Conservation (phyloP, 2,113 vertebrate genomes). For the Scytalopus superciliaris region DNA sequence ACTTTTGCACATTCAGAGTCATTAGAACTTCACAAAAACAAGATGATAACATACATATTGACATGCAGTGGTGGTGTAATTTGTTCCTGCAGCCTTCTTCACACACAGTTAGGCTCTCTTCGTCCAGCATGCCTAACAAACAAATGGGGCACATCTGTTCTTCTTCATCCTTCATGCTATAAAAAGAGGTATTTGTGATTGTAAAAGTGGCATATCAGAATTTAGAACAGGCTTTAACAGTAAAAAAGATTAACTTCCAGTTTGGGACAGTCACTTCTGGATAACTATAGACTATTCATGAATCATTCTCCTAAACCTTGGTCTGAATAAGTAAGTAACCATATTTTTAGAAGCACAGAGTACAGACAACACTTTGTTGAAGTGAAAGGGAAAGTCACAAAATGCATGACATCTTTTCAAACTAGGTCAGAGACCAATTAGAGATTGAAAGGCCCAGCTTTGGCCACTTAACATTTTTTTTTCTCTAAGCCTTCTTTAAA, state of each 20-base stretch:
- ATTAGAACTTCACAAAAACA: not conserved
- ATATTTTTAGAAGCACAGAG: not conserved
- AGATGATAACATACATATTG: constrained; percentile 83
- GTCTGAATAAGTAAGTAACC: not conserved
- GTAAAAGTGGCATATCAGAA: not conserved
- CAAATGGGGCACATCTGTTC: constrained; percentile 94
- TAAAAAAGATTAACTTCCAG: not conserved
- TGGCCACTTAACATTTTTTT: not conserved
- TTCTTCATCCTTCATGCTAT: constrained; percentile 89
- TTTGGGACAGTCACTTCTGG: not conserved
- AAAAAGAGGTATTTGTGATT: not conserved
- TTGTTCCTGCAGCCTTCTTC: constrained; percentile 92
- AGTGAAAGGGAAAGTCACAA: not conserved
- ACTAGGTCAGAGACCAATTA: constrained; percentile 23
- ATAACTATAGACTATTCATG: not conserved
- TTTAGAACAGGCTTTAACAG: not conserved
- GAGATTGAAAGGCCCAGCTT: not conserved
- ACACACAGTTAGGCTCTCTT: constrained; percentile 80
- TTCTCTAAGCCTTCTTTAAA: not conserved
- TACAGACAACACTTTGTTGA: not conserved
- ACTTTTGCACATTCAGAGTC: not conserved
- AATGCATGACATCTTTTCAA: not conserved
- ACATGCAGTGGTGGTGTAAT: constrained; percentile 94
- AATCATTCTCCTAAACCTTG: not conserved
- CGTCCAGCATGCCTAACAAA: constrained; percentile 89